A percentile compares a stretch with the other conserved stretches of the same genome.
These are phyloP conservation scores for Chydorus sphaericus DNA, from an alignment of 2,888 invertebrate species.

Conservation along the genomic window DNA sequence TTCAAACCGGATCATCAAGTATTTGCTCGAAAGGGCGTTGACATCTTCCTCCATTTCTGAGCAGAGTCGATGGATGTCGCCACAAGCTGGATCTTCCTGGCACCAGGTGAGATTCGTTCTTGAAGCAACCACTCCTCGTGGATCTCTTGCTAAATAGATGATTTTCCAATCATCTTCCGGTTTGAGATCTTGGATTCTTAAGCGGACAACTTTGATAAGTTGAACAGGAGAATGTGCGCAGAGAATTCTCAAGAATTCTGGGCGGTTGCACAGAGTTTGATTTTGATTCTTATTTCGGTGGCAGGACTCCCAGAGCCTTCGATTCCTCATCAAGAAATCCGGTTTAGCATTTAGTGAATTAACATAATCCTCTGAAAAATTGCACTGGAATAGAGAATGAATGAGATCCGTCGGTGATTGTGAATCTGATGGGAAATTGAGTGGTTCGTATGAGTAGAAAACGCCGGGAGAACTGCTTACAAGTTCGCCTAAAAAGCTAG, in stretches of 20 bases:
- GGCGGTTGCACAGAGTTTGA: background rate
- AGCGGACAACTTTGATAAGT: conserved; percentile 11
- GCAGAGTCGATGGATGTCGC: background rate
- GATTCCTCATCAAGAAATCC: conserved; percentile 1
- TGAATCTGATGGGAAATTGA: background rate
- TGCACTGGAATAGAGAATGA: conserved; percentile 1
- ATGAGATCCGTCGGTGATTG: background rate
- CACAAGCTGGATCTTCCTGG: background rate
- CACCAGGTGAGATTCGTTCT: conserved; percentile 9
- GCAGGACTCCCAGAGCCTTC: conserved; percentile 9
- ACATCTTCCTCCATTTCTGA: conserved; percentile 7
- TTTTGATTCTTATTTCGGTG: background rate
- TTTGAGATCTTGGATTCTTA: too few relatives aligned
- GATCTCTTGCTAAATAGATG: conserved; percentile 3
- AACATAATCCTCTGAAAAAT: background rate
- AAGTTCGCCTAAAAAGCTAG: conserved; percentile 6
- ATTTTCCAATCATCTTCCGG: background rate
- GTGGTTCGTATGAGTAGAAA: conserved; percentile 10
- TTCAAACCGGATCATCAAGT: conserved; percentile 2
- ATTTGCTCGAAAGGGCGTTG: background rate
- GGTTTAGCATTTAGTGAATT: background rate
- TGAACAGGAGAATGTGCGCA: conserved; percentile 10
- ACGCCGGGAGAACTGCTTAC: background rate
- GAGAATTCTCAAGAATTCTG: conserved; percentile 1
- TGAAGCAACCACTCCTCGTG: conserved; percentile 7